These are phyloP conservation scores for Sorex maritimensis DNA, from an alignment of 2,797 vertebrate genomes.

Conservation along the genomic window DNA sequence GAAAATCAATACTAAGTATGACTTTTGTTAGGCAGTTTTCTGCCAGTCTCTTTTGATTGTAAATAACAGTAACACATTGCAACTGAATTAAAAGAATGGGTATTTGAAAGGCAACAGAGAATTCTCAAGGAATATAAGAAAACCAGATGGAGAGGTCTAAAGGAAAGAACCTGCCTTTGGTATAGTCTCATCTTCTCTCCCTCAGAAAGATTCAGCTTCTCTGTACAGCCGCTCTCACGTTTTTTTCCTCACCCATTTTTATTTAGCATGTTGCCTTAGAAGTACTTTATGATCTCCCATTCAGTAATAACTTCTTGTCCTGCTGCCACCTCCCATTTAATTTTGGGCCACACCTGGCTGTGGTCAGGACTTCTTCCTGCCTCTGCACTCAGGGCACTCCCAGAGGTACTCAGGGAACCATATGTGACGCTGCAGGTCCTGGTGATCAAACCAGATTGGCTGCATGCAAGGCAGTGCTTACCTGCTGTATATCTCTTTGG, in stretches of 20 bases:
- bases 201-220: not conserved
- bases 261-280: conserved; percentile 24
- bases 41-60: not conserved
- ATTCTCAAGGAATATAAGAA: not conserved
- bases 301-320: not conserved
- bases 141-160: not conserved
- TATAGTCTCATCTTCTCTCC: not conserved
- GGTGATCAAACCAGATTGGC: too few relatives aligned
- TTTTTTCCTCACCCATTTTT: not conserved
- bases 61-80: not conserved
- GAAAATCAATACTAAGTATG: not conserved
- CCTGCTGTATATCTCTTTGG: too few relatives aligned
- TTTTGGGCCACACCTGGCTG: too few relatives aligned
- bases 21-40: conserved; percentile 41
- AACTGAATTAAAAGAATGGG: not conserved
- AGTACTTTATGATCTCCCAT: not conserved
- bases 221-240: not conserved
- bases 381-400: too few relatives aligned
- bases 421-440: too few relatives aligned
- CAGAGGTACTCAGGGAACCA: too few relatives aligned
- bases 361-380: too few relatives aligned
- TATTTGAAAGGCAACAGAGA: conserved; percentile 15
- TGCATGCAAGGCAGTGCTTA: too few relatives aligned
- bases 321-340: too few relatives aligned
- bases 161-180: not conserved